Base-by-base conservation (phyloP, 2,888 invertebrate genomes). In the Noctua comes region DNA sequence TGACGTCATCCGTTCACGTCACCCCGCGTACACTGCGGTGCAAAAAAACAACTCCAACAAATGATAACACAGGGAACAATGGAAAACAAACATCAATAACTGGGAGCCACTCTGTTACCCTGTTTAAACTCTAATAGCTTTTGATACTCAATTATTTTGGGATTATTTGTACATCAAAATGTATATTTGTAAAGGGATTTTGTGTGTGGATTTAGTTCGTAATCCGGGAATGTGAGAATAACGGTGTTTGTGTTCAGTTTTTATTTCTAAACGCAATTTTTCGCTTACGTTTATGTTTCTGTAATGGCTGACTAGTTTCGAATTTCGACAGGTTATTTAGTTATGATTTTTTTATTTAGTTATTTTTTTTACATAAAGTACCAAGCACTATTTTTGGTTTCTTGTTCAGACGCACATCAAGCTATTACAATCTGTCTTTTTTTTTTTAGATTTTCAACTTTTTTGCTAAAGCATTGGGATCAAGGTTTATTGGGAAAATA, bases 31-130 rank as follows among this genome's bases (percentile, higher is more conserved):
- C 77, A 74, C 80, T 85, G 82, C 43, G 72, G 71, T 80, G 78
- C 79, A 79, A 79, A 87, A 87, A 87, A 85, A 73, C 46, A 68
- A 59, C 71, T 59, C 65, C 76, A 76, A 83, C 84, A 68, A 88
- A 89, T 85, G 86, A 85, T 83, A 89, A 80, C 83, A 80, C 73
- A 82, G 77, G 74, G 72, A 77, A 88, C 88, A 89, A 88, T 88
- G 85, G 71, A 79, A 86, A 89, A 89, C 88, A 88, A 90, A 90
- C 87, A 88, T 85, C 79, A 85, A 86, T 88, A 89, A 84, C 80
- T 74, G 76, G 40, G 69, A 76, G 75, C 79, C 76, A 66, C 80
- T 78, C 80, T 86, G 88, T 87, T 82, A 83, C 83, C 78, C 83
- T 66, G 80, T 84, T 82, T 84, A 84, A 83, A 87, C 77, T 88